These are phyloP conservation scores for Alosa sapidissima DNA, from an alignment of 2,797 vertebrate genomes.

Conservation along the genomic window DNA sequence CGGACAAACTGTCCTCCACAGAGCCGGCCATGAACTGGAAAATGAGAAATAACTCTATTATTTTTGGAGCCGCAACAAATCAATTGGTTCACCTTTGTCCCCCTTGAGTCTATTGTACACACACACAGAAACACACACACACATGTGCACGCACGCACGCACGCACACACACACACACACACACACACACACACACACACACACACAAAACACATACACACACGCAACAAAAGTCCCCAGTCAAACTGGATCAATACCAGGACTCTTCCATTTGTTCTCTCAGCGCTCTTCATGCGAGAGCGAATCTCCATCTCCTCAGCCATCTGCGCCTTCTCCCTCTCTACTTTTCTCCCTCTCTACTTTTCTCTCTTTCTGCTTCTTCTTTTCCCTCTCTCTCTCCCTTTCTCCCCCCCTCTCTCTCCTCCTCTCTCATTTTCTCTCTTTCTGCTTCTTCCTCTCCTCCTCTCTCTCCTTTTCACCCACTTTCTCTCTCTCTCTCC, in stretches of 20 bases:
- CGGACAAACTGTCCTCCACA: constrained; percentile 69
- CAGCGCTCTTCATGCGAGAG: neutral
- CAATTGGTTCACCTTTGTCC: constrained; percentile 69
- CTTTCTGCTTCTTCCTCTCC: too few species aligned
- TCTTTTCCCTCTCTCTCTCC: too few species aligned
- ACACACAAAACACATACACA: constrained; percentile 49
- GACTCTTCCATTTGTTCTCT: neutral
- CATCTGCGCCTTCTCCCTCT: neutral
- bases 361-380: neutral
- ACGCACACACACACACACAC: constrained; percentile 24
- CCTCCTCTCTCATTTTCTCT: too few species aligned
- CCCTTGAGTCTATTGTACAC: constrained; percentile 62
- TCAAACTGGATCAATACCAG: neutral
- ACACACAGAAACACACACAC: constrained; percentile 50
- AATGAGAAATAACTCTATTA: constrained; percentile 71
- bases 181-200: constrained; percentile 34
- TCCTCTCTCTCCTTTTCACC: neutral
- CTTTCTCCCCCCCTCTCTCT: too few species aligned
- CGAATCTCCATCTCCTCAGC: neutral
- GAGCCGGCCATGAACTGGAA: constrained; percentile 48
- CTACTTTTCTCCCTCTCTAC: too few species aligned
- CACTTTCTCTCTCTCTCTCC: too few species aligned
- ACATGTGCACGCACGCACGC: constrained; percentile 27
- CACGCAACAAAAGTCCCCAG: constrained; percentile 25
- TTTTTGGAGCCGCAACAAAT: constrained; percentile 74